Evolutionary conservation across 2,888 invertebrate genomes (phyloP), one percentile per base, ranked within the genome.

Genomic region (Drosophila diplacantha): DNA sequence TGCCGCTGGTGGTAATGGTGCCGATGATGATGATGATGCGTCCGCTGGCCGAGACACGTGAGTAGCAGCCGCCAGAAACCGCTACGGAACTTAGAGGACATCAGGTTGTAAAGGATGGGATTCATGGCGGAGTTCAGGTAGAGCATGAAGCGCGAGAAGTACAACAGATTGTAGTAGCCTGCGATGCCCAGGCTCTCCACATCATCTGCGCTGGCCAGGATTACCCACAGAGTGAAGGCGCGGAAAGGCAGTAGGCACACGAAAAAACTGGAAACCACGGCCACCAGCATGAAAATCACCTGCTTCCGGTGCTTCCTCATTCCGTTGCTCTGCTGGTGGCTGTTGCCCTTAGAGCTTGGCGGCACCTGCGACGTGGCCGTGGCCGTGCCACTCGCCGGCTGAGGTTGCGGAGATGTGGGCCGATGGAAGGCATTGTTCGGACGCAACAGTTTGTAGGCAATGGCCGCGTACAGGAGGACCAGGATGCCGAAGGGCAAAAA

Each of bases 51-150:
- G 14, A 74, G 67, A 29, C 85, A 85, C 18, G 83, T 84, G 5
- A 91, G 90, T 69, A 93, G 90, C 49, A 94, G 88, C 79, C 91
- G 92, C 54, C 93, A 90, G 76, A 95, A 95, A 5, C 95, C 95
- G 51, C 93, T 93, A 9, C 96, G 91, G 89, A 97, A 97, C 86
- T 96, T 96, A 2, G 96, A 94, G 61, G 96, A 96, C 93, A 96
- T 95, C 56, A 96, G 91, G 87, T 96, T 96, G 89, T 97, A 97
- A 52, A 97, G 89, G 81, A 96, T 94, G 12, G 96, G 96, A 90
- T 97, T 97, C 56, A 96, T 92, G 12, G 96, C 96, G 47, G 96
- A 96, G 88, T 97, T 96, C 54, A 96, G 91, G 89, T 96, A 96
- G 73, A 95, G 89, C 94, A 96, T 94, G 55, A 96, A 93, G 73